Conservation (phyloP, 2,113 vertebrate genomes). For the Oreochromis tanganicae region DNA sequence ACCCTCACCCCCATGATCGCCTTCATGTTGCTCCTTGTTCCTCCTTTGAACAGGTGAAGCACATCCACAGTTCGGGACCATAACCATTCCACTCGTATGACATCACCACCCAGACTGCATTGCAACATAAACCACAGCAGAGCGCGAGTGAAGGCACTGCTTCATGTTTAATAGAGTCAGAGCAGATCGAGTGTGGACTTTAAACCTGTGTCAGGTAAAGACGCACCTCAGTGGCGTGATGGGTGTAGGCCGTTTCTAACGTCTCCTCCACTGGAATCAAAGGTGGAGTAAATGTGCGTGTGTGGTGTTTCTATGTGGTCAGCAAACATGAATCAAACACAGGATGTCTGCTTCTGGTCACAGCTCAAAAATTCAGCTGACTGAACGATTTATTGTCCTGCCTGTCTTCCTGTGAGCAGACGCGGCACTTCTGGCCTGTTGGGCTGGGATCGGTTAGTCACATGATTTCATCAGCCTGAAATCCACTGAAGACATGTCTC, state of each 20-base stretch:
- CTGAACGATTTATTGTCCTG: background rate
- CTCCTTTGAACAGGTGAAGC: background rate
- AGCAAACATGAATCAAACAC: background rate
- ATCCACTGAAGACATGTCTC: background rate
- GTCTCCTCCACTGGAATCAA: background rate
- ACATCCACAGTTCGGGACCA: background rate
- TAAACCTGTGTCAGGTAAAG: background rate
- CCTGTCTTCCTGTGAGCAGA: background rate
- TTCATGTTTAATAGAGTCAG: background rate
- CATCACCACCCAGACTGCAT: background rate
- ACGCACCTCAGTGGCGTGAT: fast-evolving
- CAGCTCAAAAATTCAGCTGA: background rate
- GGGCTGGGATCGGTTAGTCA: background rate
- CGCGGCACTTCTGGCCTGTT: background rate
- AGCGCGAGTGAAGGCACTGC: background rate
- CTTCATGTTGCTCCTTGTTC: background rate
- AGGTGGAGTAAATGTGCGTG: background rate
- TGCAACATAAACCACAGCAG: background rate
- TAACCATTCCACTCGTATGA: background rate
- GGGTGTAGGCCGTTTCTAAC: background rate
- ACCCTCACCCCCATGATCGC: background rate
- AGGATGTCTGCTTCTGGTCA: background rate
- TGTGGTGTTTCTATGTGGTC: background rate
- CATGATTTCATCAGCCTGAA: background rate
- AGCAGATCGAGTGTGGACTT: background rate